Evolutionary conservation across 2,888 invertebrate genomes (phyloP), one percentile per base, ranked within the genome.

Genomic region (Rugalucina vietnamica): DNA sequence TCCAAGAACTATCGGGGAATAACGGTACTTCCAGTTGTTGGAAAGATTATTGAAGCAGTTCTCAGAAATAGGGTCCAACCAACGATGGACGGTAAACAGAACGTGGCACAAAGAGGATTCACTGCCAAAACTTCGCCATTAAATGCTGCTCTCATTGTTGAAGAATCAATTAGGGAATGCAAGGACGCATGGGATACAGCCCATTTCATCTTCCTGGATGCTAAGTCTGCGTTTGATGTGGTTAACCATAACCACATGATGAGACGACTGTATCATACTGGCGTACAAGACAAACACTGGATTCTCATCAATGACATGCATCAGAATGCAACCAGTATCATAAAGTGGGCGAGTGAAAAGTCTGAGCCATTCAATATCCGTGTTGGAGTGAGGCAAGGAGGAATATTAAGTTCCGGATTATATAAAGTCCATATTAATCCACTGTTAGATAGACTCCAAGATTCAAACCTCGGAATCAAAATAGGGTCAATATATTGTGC

Each of bases 151-250:
- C 21, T 70, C 3, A 70, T 80, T 70, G 49, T 80, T 24, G 80
- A 80, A 32, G 80, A 80, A 36, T 29, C 70, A 24, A 43, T 54
- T 10, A 32, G 71, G 14, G 76, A 54, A 32, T 2, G 54, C 21
- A 65, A 37, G 34, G 82, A 82, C n/a, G 43, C 43, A 24, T 60
- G 36, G n/a, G 5, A 3, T 4, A 34, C 60, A 12, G 34, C 37
- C 10, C 21, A 76, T 10, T 1, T 81, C 1, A 32, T 76, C 12
- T 24, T 81, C 18, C 72, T 81, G 4, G 76, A 81, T 43, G 76
- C 81, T 3, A 81, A 81, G 54, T 29, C 82, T 10, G 82, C 82
- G 12, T 82, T 82, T 43, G 77, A 82, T 54, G 77, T 60, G 1
- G 54, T 82, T 8, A 43, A 72, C 14, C 81, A 82, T 54, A n/a